These are phyloP conservation scores for Anolis apletophallus DNA, from an alignment of 2,797 vertebrate genomes.

Conservation along the genomic window DNA sequence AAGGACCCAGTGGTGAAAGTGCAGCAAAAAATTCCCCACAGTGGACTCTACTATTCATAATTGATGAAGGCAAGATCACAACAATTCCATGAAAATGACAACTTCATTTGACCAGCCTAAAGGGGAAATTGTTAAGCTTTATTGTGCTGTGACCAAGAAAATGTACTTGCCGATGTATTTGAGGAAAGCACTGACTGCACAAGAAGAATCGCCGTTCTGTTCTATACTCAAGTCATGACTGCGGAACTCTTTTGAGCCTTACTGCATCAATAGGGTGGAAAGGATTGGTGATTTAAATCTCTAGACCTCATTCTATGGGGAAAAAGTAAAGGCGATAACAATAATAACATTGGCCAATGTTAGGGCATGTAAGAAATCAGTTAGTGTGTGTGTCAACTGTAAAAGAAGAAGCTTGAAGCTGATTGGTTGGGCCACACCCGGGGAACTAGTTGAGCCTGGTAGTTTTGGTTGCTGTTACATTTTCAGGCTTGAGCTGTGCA, in stretches of 20 bases:
- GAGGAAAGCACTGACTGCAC: neutral
- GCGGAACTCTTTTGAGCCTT: neutral
- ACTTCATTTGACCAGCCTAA: neutral
- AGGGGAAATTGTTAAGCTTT: neutral
- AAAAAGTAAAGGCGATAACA: too few species aligned
- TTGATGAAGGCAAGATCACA: neutral
- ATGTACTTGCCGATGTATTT: neutral
- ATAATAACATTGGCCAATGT: too few species aligned
- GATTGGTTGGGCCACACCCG: too few species aligned
- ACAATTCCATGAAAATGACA: neutral
- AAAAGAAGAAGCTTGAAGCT: too few species aligned
- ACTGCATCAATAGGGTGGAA: neutral
- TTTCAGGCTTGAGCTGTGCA: too few species aligned
- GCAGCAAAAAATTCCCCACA: neutral
- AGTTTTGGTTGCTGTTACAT: too few species aligned
- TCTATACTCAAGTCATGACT: neutral
- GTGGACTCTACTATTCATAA: neutral
- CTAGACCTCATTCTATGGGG: too few species aligned
- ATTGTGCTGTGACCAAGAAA: neutral
- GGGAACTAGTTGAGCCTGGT: too few species aligned
- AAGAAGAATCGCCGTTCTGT: neutral
- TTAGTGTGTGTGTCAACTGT: too few species aligned
- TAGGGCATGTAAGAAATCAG: too few species aligned
- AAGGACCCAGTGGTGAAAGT: neutral
- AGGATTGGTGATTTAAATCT: too few species aligned